Evolutionary conservation across 2,797 vertebrate species (phyloP).

Genomic region (Amphiprion clarkii): DNA sequence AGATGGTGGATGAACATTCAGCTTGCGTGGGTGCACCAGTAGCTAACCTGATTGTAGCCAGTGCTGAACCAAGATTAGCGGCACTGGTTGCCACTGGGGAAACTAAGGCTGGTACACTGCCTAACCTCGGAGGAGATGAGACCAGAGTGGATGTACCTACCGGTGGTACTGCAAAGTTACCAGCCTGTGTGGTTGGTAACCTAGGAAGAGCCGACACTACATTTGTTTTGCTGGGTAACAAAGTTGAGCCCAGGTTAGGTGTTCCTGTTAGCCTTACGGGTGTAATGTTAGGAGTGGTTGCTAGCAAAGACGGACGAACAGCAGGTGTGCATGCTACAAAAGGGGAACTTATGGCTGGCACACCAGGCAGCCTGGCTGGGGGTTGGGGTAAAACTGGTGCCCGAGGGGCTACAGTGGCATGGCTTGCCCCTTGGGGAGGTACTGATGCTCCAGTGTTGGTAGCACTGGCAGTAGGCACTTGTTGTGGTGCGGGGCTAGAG

Average conservation of each 20-base stretch:
- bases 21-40: constrained; percentile 27
- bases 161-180: constrained; percentile 44
- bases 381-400: constrained; percentile 58
- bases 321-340: constrained; percentile 64
- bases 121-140: constrained; percentile 47
- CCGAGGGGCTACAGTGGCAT: constrained; percentile 60
- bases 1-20: constrained; percentile 50
- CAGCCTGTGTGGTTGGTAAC: constrained; percentile 37
- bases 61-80: constrained; percentile 39
- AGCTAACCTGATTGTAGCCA: constrained; percentile 38
- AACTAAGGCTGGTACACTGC: constrained; percentile 40
- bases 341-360: constrained; percentile 54
- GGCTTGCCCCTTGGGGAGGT: constrained; percentile 64
- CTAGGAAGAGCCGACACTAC: constrained; percentile 59
- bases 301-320: constrained; percentile 44
- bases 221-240: constrained; percentile 62
- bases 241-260: constrained; percentile 30
- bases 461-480: constrained; percentile 75
- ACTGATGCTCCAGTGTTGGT: constrained; percentile 48
- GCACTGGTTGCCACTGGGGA: constrained; percentile 51
- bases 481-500: constrained; percentile 79
- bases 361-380: constrained; percentile 48
- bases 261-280: constrained; percentile 45
- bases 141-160: constrained; percentile 49
- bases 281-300: constrained; percentile 41